A percentile compares a stretch with the other conserved stretches of the same genome.
Conservation (phyloP, 2,797 vertebrate species). For the Acridotheres tristis region DNA sequence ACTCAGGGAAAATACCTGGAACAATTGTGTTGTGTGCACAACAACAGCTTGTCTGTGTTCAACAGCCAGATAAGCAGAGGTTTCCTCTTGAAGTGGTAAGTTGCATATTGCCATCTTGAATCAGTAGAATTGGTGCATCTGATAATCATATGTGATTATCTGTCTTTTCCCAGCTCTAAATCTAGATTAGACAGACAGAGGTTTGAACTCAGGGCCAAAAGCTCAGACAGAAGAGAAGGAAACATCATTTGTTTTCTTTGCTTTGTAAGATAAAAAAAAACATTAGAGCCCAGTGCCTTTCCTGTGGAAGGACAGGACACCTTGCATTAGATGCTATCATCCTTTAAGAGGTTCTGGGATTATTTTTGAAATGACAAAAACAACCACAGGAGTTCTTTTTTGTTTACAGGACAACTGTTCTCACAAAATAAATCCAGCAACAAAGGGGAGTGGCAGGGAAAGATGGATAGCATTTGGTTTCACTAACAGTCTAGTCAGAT, state of each 20-base stretch:
- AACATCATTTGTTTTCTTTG: not conserved
- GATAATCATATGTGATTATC: not conserved
- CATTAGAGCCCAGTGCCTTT: not conserved
- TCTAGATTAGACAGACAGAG: not conserved
- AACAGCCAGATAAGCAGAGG: not conserved
- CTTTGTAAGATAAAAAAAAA: not conserved
- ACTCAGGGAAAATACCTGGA: not conserved
- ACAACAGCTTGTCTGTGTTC: not conserved
- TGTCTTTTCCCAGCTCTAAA: not conserved
- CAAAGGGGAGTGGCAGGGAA: not conserved
- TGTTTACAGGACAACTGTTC: conserved; percentile 6
- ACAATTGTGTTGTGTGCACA: not conserved
- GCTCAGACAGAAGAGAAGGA: not conserved
- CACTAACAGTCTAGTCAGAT: not conserved
- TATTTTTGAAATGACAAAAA: conserved; percentile 18
- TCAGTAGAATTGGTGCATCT: not conserved
- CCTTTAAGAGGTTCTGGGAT: not conserved
- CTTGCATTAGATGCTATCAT: not conserved
- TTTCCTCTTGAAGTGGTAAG: not conserved
- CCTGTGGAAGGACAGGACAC: not conserved
- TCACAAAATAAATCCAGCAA: conserved; percentile 25
- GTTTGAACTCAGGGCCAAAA: not conserved
- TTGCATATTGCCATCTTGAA: not conserved
- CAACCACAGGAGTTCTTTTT: not conserved
- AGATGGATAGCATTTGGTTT: not conserved